phyloP scores from a whole-genome alignment of 2,888 invertebrate genomes.

The Dryocosmus kuriphilus region DNA sequence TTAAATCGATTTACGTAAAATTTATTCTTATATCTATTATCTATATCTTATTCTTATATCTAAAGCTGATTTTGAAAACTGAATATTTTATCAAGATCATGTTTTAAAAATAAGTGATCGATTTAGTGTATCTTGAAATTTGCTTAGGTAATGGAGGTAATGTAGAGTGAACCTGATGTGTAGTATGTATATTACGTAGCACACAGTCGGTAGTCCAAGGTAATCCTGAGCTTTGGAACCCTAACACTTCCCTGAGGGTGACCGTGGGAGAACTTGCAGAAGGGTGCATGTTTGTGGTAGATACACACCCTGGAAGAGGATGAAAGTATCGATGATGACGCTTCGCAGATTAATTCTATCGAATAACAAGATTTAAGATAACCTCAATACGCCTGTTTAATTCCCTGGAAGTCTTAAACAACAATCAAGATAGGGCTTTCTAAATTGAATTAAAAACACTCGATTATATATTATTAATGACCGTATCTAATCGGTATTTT shows the following conservation, averaged over 20 bases:
- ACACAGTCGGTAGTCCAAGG: slow-evolving; percentile 62
- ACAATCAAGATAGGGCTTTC: background rate
- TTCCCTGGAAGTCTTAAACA: background rate
- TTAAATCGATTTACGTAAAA: too few relatives aligned
- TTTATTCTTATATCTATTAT: too few relatives aligned
- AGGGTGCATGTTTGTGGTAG: slow-evolving; percentile 56
- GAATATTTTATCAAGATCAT: background rate
- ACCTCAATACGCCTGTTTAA: background rate
- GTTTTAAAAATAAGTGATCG: background rate
- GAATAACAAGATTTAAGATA: slow-evolving; percentile 38
- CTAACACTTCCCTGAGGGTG: slow-evolving; percentile 60
- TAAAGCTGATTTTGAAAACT: background rate
- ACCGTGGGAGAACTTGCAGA: slow-evolving; percentile 69
- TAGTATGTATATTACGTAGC: slow-evolving; percentile 63
- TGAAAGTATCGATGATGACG: slow-evolving; percentile 53
- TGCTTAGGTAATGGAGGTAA: slow-evolving; percentile 70
- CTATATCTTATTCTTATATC: too few relatives aligned
- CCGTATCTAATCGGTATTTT: background rate
- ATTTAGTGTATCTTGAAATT: background rate
- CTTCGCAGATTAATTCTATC: slow-evolving; percentile 53
- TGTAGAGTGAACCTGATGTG: slow-evolving; percentile 63
- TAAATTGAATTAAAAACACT: background rate
- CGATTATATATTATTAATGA: background rate
- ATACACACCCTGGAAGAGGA: slow-evolving; percentile 49
- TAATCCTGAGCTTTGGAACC: slow-evolving; percentile 67